A percentile compares a stretch with the other conserved stretches of the same genome.
Conservation (phyloP, 2,888 invertebrate species). For the Monopis laevigella region DNA sequence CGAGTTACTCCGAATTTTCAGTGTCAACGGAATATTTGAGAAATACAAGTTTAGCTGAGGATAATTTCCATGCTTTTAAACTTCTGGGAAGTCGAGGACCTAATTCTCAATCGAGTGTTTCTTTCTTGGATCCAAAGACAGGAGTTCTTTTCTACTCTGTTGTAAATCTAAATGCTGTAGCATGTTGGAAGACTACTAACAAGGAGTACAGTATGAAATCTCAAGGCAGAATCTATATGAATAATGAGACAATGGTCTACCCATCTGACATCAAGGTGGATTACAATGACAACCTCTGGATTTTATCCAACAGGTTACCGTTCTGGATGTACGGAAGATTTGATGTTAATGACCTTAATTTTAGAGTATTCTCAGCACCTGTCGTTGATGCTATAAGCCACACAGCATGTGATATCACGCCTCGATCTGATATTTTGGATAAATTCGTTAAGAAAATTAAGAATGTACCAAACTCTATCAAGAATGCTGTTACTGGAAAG, state of each 20-base stretch:
- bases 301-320: conserved; percentile 77
- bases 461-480: conserved; percentile 44
- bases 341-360: conserved; percentile 72
- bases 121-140: conserved; percentile 75
- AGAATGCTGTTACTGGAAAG: conserved; percentile 1
- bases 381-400: conserved; percentile 75
- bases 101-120: conserved; percentile 77
- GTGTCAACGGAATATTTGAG: conserved; percentile 76
- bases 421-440: conserved; percentile 63
- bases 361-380: conserved; percentile 74
- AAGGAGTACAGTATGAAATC: conserved; percentile 73
- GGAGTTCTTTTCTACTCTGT: conserved; percentile 80
- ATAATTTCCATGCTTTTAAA: conserved; percentile 72
- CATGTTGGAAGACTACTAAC: conserved; percentile 80
- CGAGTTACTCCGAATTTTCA: conserved; percentile 79
- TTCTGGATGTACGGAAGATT: conserved; percentile 74
- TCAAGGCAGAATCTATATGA: conserved; percentile 77
- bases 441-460: conserved; percentile 60
- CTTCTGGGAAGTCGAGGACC: conserved; percentile 74
- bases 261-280: conserved; percentile 84
- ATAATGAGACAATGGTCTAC: conserved; percentile 76
- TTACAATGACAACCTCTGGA: conserved; percentile 75
- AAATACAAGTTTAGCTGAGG: conserved; percentile 63
- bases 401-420: conserved; percentile 74
- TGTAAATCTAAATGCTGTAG: conserved; percentile 79